A percentile compares a stretch with the other conserved stretches of the same genome.
These are phyloP conservation scores for Meda fulgida DNA, from an alignment of 2,797 vertebrate genomes.

Conservation along the genomic window DNA sequence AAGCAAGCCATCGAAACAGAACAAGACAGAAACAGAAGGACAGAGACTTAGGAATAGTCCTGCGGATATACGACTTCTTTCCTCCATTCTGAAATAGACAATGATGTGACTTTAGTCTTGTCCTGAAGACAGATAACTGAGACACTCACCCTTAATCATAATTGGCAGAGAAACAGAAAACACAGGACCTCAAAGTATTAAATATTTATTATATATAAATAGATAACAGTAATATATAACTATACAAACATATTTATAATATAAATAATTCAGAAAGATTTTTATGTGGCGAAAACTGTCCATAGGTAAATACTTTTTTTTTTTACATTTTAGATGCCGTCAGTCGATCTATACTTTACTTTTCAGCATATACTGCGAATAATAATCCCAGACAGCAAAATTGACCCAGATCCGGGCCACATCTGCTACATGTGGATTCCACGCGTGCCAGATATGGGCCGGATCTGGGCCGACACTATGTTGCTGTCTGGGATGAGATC, in stretches of 20 bases:
- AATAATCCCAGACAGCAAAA: background rate
- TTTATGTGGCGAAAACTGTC: background rate
- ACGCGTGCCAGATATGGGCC: too few species aligned
- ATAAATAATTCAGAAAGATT: background rate
- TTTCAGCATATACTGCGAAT: background rate
- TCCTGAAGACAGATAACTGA: constrained; percentile 20
- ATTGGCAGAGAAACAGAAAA: constrained; percentile 42
- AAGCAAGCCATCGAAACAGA: background rate
- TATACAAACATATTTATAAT: background rate
- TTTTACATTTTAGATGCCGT: background rate
- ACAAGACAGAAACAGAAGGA: background rate
- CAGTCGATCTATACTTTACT: background rate
- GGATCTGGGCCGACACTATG: too few species aligned
- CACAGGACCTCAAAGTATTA: constrained; percentile 16
- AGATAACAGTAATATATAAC: background rate
- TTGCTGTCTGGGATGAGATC: background rate
- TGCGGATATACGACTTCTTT: background rate
- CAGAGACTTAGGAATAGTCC: background rate
- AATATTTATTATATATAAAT: background rate
- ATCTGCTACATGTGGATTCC: too few species aligned
- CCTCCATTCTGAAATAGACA: background rate
- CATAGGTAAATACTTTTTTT: background rate
- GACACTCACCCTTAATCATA: constrained; percentile 6
- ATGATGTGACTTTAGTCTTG: background rate
- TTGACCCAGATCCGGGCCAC: too few species aligned